Evolutionary conservation across 2,113 vertebrate genomes (phyloP).

Genomic region (Cephalopholis sonnerati): DNA sequence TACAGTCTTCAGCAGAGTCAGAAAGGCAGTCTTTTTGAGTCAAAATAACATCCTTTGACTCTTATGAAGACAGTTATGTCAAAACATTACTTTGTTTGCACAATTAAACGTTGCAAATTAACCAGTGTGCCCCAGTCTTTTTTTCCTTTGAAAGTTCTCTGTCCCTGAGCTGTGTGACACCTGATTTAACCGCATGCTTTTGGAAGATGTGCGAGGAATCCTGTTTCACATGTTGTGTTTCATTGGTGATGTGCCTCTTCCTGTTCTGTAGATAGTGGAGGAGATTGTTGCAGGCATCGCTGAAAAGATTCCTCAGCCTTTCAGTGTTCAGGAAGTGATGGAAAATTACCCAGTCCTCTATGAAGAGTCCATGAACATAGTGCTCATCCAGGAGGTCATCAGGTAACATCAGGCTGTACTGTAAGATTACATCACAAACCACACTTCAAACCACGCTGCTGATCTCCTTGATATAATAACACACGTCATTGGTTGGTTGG

Average conservation of each 20-base stretch:
- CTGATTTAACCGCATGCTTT: too few species aligned
- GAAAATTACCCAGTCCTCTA: slow-evolving; percentile 91
- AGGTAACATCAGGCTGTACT: slow-evolving; percentile 82
- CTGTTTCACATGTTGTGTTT: slow-evolving; percentile 1
- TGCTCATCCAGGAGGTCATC: slow-evolving; percentile 93
- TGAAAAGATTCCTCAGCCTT: slow-evolving; percentile 85
- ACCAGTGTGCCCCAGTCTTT: too few species aligned
- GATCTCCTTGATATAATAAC: background rate
- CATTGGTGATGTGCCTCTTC: background rate
- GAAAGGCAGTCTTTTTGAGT: too few species aligned
- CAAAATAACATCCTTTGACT: too few species aligned
- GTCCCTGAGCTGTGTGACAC: too few species aligned
- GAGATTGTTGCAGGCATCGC: slow-evolving; percentile 84
- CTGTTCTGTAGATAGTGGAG: slow-evolving; percentile 86
- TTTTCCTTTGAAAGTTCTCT: background rate
- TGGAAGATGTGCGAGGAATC: too few species aligned
- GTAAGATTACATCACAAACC: background rate
- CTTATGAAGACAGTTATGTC: too few species aligned
- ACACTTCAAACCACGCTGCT: background rate
- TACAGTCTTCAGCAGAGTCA: too few species aligned
- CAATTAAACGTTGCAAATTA: too few species aligned
- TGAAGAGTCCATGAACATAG: slow-evolving; percentile 95
- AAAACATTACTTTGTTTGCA: too few species aligned
- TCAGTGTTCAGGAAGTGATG: slow-evolving; percentile 84
- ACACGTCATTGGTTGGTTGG: background rate